phyloP scores from a whole-genome alignment of 2,797 vertebrate genomes.

The Scleropages formosus region DNA sequence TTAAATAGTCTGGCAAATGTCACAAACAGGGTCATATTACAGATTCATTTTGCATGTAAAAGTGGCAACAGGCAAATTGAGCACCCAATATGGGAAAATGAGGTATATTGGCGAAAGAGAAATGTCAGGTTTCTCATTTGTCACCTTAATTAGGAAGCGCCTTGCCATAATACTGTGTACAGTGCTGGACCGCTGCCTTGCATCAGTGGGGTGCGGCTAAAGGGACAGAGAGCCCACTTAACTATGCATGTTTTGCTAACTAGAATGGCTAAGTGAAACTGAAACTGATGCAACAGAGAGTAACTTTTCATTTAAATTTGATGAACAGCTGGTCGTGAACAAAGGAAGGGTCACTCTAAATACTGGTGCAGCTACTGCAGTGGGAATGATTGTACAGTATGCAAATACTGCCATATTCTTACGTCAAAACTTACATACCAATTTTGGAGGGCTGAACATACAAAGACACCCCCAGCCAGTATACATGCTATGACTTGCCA shows the following conservation, averaged over 20 bases:
- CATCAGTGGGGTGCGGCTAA: background rate
- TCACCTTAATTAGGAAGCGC: slow-evolving; percentile 14
- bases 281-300: slow-evolving; percentile 13
- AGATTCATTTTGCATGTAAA: background rate
- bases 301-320: slow-evolving; percentile 14
- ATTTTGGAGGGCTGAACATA: no score
- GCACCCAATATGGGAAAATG: no score
- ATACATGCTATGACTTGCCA: no score
- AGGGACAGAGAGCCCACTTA: slow-evolving; percentile 1
- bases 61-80: background rate
- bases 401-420: no score
- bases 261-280: background rate
- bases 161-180: background rate
- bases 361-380: background rate
- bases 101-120: background rate
- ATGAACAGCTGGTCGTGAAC: background rate
- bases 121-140: slow-evolving; percentile 21
- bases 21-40: background rate
- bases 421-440: no score
- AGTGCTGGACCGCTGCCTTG: background rate
- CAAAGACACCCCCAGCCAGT: no score
- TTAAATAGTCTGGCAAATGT: background rate
- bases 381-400: no score
- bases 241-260: background rate
- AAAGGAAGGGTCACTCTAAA: slow-evolving; percentile 1